Evolutionary conservation across 2,113 vertebrate genomes (phyloP).

Genomic region (Acanthisitta chloris): DNA sequence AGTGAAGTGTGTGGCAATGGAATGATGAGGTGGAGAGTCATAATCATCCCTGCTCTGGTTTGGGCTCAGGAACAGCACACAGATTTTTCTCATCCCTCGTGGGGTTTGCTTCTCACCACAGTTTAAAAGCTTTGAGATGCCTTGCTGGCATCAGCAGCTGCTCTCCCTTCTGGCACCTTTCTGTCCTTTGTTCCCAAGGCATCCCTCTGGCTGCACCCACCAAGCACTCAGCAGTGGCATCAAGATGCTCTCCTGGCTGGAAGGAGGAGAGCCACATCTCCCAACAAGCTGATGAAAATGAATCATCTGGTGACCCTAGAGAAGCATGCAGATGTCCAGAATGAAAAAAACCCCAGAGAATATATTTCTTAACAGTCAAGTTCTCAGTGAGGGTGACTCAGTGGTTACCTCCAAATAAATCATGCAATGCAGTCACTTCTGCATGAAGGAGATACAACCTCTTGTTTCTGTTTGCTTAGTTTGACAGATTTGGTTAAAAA

Average conservation of each 20-base stretch:
- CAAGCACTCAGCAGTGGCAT: not conserved
- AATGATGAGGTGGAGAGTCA: not conserved
- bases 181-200: not conserved
- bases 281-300: not conserved
- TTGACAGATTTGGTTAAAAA: not conserved
- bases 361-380: not conserved
- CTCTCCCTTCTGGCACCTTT: not conserved
- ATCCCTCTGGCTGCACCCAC: not conserved
- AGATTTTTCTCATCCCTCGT: not conserved
- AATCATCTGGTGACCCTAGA: not conserved
- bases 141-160: not conserved
- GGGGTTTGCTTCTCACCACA: not conserved
- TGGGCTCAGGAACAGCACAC: not conserved
- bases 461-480: not conserved
- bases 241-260: not conserved
- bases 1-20: not conserved
- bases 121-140: not conserved
- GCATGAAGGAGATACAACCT: not conserved
- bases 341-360: not conserved
- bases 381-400: not conserved
- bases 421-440: not conserved
- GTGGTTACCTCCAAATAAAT: not conserved
- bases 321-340: not conserved
- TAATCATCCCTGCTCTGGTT: not conserved
- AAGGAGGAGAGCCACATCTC: not conserved